Evolutionary conservation across 37 sponge, comb jelly and placozoan species (phyloP), one percentile per base, ranked within the genome.

Genomic region (Bolinopsis microptera): DNA sequence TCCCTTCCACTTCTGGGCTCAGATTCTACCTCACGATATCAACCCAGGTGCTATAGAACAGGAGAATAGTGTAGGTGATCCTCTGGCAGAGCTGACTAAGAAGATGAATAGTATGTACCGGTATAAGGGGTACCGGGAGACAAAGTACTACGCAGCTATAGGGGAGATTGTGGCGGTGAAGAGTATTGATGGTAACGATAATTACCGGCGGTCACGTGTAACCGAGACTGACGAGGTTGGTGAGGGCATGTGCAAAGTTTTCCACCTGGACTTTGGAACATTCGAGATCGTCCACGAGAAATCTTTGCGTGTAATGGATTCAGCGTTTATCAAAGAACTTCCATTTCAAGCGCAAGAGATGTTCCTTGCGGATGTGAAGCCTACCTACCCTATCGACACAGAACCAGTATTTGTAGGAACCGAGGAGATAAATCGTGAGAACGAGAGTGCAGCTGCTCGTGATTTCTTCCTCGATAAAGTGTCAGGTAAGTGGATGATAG

Each of bases 1-100:
- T 39, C 36, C 90, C 21, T 86, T 86, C 90, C 90, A 86, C 31
- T 86, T 86, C 90, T 86, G 90, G 90, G 90, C 61, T 26, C 90
- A 86, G 90, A 86, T 86, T 48, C 61, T 86, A 2, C 90, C 90
- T 40, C 90, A 86, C 90, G 36, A 86, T 48, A 86, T 86, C 0
- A 86, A 86, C 61, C 90, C 90, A 8, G 90, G 90, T 1, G 61
- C 23, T 28, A 41, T 86, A 0, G 90, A 86, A n/a, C 32, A 33
- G 61, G 61, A 22, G 26, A 34, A 3, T 23, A 8, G 18, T 9
- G 90, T 86, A 26, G 48, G 0, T 0, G 90, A 86, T 27, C 90
- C 90, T 27, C 90, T 86, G n/a, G 9, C 90, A 24, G 26, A 41
- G 0, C 61, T 86, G 30, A 86, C 41, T 8, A 38, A 40, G 27